Conservation (phyloP, 2,797 vertebrate species). For the Melanotaenia maccullochi region DNA sequence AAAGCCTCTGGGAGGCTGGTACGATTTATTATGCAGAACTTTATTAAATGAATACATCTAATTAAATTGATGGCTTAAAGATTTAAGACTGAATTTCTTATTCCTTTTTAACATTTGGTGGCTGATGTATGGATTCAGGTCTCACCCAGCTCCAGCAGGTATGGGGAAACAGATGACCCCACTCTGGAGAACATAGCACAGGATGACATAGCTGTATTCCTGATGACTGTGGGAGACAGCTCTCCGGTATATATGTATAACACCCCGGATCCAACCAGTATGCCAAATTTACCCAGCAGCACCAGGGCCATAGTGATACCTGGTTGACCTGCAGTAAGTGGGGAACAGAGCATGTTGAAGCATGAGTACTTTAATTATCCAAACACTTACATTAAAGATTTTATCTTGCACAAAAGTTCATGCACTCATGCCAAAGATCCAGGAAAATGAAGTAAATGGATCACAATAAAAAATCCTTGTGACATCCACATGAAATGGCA, state of each 20-base stretch:
- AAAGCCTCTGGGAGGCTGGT: not conserved
- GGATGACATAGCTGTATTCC: constrained; percentile 59
- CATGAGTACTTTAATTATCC: not conserved
- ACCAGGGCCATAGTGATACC: constrained; percentile 48
- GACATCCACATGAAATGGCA: too few relatives aligned
- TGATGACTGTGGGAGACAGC: constrained; percentile 67
- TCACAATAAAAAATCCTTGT: too few relatives aligned
- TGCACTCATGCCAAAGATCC: not conserved
- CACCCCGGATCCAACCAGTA: constrained; percentile 15
- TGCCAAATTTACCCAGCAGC: constrained; percentile 64
- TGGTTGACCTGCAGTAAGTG: constrained; percentile 44
- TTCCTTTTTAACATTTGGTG: not conserved
- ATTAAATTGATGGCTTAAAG: not conserved
- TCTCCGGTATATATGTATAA: constrained; percentile 53
- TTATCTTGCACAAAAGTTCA: not conserved
- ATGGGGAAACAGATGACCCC: constrained; percentile 54
- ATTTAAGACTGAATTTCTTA: not conserved
- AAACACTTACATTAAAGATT: not conserved
- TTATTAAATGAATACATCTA: too few relatives aligned
- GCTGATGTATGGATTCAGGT: not conserved
- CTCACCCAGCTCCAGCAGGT: constrained; percentile 65
- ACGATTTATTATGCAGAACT: not conserved
- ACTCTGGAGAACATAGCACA: constrained; percentile 57
- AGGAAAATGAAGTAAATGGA: not conserved
- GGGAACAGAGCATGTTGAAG: not conserved